Base-by-base conservation (phyloP, 2,888 invertebrate genomes). In the Eupithecia centaureata region DNA sequence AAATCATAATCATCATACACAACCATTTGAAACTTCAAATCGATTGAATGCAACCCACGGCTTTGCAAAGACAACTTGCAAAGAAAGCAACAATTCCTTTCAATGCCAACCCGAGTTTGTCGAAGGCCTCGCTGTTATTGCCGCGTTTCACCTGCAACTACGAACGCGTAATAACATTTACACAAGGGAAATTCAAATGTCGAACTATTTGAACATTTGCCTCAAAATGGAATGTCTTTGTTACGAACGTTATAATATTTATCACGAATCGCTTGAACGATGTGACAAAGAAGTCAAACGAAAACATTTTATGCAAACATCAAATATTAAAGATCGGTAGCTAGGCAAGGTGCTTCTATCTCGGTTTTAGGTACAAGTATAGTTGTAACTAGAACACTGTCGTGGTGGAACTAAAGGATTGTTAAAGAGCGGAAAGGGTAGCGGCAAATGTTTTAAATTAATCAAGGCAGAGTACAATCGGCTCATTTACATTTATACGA, bases 111-210 rank as follows among this genome's bases (percentile, higher is more conserved):
- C 80, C 82, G 76, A 81, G 81, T 84, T 83, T 81, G 79, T 81
- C 78, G 78, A 80, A 56, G 54, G 80, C 66, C 77, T 80, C 77
- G 84, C 78, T 82, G 84, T 86, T 87, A 87, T 87, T 86, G 86
- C 85, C 85, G 87, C 88, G 89, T 88, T 88, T 89, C 85, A 87
- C 87, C 87, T 88, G 88, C 87, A 89, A 83, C 83, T 83, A 82
- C 81, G 79, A 80, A 83, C 85, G 84, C 85, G 86, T 89, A 89
- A 90, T 89, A 91, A 91, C 88, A 91, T 91, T 91, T 91, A 90
- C 91, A 89, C 91, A 88, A 76, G 91, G 90, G 90, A 92, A 91
- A 91, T 91, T 88, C 91, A 88, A 89, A 91, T 87, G 86, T 91
- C 91, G 88, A 91, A 92, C 90, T 91, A 90, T 90, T 91, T 89